Conservation (phyloP, 2,888 invertebrate species). For the Rotaria sp. region DNA sequence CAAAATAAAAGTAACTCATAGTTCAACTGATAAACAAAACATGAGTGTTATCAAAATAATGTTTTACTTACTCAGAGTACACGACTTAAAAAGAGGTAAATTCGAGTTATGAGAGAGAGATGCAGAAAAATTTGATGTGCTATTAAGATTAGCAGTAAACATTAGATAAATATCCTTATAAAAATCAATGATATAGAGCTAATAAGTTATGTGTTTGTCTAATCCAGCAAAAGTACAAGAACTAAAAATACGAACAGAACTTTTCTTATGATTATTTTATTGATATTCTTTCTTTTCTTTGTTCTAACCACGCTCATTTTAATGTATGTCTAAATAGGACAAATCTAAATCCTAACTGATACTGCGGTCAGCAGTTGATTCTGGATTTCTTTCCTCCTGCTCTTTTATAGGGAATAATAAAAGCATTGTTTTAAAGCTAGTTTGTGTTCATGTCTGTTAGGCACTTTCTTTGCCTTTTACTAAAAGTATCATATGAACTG, state of each 20-base stretch:
- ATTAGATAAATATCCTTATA: not conserved
- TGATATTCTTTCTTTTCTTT: not conserved
- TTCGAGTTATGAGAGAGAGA: not conserved
- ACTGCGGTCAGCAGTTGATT: not conserved
- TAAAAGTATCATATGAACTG: not conserved
- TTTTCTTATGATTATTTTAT: not conserved
- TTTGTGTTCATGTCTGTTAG: not conserved
- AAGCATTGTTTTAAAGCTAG: not conserved
- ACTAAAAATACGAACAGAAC: not conserved
- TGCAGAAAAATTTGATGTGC: not conserved
- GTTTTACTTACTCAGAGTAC: too few species aligned
- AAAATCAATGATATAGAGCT: not conserved
- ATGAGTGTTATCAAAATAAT: too few species aligned
- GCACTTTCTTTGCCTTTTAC: not conserved
- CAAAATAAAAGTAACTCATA: too few species aligned
- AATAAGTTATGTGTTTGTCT: not conserved
- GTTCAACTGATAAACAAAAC: too few species aligned
- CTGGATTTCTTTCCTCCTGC: not conserved
- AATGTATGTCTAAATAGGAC: not conserved
- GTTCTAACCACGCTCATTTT: not conserved
- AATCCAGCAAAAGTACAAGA: not conserved
- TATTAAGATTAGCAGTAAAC: not conserved
- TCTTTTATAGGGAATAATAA: not conserved
- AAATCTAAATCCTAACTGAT: not conserved
- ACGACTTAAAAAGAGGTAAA: not conserved